Percentiles rank a stretch among this genome's conserved stretches.
Evolutionary conservation across 2,888 invertebrate species (phyloP).

Genomic region (Leptinotarsa haldemani): DNA sequence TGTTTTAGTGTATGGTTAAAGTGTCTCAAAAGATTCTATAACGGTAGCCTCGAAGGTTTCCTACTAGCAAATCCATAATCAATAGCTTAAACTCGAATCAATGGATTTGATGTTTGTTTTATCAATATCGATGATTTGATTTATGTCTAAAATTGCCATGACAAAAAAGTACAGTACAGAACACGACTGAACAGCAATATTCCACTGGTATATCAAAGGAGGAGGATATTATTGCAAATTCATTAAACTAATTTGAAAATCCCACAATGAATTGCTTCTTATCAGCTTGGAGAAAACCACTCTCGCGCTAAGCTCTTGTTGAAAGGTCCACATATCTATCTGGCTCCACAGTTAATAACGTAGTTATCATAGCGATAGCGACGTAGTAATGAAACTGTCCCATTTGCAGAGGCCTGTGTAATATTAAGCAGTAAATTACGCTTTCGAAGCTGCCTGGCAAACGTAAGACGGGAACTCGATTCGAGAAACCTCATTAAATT

Average conservation of each 20-base stretch:
- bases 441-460: conserved; percentile 49
- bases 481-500: conserved; percentile 46
- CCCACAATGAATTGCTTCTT: conserved; percentile 50
- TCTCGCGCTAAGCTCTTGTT: conserved; percentile 55
- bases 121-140: too few species aligned
- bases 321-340: conserved; percentile 60
- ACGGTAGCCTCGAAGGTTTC: too few species aligned
- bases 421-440: conserved; percentile 61
- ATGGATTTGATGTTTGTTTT: too few species aligned
- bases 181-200: not conserved
- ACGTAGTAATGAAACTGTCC: conserved; percentile 61
- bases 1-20: too few species aligned
- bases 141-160: too few species aligned
- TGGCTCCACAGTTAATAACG: conserved; percentile 59
- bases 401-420: conserved; percentile 58
- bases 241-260: conserved; percentile 49
- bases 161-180: too few species aligned
- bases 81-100: too few species aligned
- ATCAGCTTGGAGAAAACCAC: conserved; percentile 48
- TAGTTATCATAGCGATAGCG: conserved; percentile 61
- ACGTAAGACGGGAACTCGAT: conserved; percentile 41
- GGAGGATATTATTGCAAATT: conserved; percentile 33
- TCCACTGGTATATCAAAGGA: not conserved
- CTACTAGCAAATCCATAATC: too few species aligned
- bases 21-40: too few species aligned